Conservation (phyloP, 2,888 invertebrate species). For the Hylaea fasciaria region DNA sequence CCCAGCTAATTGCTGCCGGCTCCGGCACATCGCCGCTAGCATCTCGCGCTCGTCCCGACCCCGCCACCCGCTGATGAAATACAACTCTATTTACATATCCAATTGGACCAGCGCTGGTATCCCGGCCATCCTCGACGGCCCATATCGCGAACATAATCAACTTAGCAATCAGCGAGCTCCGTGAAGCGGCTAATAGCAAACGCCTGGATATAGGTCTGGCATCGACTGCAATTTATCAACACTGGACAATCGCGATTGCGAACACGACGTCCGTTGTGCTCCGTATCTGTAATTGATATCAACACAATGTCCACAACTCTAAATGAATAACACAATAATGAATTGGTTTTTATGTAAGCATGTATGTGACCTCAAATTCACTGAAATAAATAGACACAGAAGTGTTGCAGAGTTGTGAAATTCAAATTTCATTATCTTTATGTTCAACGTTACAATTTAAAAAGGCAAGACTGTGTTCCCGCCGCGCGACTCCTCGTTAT, state of each 20-base stretch:
- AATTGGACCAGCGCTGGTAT: constrained; percentile 45
- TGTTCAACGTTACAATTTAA: background rate
- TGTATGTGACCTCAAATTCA: background rate
- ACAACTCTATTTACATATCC: constrained; percentile 58
- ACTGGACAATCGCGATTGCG: constrained; percentile 40
- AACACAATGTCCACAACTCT: constrained; percentile 46
- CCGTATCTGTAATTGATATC: constrained; percentile 48
- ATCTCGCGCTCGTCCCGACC: constrained; percentile 31
- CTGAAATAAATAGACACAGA: background rate
- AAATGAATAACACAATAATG: constrained; percentile 44
- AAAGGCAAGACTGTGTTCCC: constrained; percentile 1
- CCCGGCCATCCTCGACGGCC: constrained; percentile 42
- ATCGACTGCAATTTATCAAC: constrained; percentile 36
- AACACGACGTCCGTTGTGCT: constrained; percentile 40
- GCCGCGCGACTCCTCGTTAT: constrained; percentile 17
- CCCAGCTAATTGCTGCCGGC: constrained; percentile 69
- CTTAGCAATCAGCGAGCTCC: constrained; percentile 60
- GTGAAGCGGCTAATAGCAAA: constrained; percentile 52
- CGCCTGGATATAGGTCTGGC: constrained; percentile 39
- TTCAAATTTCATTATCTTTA: no score
- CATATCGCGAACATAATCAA: constrained; percentile 54
- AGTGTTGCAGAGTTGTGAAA: background rate
- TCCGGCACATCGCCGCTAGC: constrained; percentile 55
- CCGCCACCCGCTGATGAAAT: constrained; percentile 46
- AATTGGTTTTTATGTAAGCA: constrained; percentile 36